phyloP scores from a whole-genome alignment of 2,888 invertebrate genomes.

The Allolobophora icterica region DNA sequence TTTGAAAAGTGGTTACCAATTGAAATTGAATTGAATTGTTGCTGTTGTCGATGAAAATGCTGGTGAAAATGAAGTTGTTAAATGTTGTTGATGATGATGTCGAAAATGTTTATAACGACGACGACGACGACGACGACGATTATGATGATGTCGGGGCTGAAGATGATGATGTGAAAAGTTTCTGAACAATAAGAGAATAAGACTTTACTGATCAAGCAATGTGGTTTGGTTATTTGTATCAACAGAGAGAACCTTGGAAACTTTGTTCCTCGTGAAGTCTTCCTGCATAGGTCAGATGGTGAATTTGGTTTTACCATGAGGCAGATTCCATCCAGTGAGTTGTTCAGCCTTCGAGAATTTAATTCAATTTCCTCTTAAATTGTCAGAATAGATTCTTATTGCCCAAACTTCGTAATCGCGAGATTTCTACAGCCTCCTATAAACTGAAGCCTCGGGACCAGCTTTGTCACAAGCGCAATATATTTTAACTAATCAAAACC shows the following conservation, averaged over 20 bases:
- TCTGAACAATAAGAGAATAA: background rate
- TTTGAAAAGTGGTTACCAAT: too few relatives aligned
- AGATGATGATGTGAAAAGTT: background rate
- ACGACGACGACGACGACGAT: background rate
- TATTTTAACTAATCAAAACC: background rate
- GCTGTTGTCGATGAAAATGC: background rate
- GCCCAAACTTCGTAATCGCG: too few relatives aligned
- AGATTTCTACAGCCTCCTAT: too few relatives aligned
- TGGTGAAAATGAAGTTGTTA: background rate
- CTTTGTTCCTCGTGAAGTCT: background rate
- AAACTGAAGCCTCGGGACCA: too few relatives aligned
- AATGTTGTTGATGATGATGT: background rate
- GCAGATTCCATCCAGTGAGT: slow-evolving; percentile 19
- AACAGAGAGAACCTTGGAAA: background rate
- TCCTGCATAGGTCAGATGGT: slow-evolving; percentile 3
- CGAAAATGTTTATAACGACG: background rate
- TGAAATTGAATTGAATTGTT: too few relatives aligned
- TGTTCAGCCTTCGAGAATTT: background rate
- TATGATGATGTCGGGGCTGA: background rate
- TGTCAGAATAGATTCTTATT: too few relatives aligned
- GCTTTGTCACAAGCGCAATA: too few relatives aligned
- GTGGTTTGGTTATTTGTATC: background rate
- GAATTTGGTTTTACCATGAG: slow-evolving; percentile 5
- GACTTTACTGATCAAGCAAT: too few relatives aligned
- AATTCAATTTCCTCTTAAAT: too few relatives aligned